Conservation (phyloP, 2,113 vertebrate species). For the Micromys minutus region DNA sequence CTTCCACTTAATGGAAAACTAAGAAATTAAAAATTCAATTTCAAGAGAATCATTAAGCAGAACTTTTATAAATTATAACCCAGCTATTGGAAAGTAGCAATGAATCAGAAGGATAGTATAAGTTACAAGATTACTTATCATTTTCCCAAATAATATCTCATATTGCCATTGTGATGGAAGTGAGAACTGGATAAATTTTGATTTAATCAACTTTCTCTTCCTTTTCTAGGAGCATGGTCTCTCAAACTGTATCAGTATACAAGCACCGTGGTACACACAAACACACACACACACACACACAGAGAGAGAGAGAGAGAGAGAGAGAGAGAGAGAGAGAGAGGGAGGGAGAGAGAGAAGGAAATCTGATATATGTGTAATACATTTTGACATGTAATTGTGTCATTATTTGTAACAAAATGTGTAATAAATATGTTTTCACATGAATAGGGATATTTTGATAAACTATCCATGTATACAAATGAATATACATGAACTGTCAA, state of each 20-base stretch:
- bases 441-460: not conserved
- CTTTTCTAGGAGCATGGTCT: not conserved
- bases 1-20: not conserved
- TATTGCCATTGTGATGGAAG: not conserved
- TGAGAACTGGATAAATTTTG: not conserved
- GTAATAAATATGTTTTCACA: not conserved
- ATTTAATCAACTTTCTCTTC: not conserved
- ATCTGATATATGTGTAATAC: too few relatives aligned
- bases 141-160: not conserved
- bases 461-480: not conserved
- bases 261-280: not conserved
- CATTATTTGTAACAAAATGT: not conserved
- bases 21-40: conserved; percentile 39
- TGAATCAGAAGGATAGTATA: not conserved
- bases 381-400: not conserved
- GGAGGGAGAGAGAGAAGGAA: too few relatives aligned
- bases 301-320: too few relatives aligned
- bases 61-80: conserved; percentile 36
- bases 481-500: not conserved
- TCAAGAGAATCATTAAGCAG: not conserved
- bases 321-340: too few relatives aligned
- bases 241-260: not conserved
- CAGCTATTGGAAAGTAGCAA: not conserved
- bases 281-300: too few relatives aligned
- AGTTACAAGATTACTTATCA: conserved; percentile 7